Evolutionary conservation across 1,140 invertebrate species (phyloP).

Genomic region (Oncopodura yosiiana): DNA sequence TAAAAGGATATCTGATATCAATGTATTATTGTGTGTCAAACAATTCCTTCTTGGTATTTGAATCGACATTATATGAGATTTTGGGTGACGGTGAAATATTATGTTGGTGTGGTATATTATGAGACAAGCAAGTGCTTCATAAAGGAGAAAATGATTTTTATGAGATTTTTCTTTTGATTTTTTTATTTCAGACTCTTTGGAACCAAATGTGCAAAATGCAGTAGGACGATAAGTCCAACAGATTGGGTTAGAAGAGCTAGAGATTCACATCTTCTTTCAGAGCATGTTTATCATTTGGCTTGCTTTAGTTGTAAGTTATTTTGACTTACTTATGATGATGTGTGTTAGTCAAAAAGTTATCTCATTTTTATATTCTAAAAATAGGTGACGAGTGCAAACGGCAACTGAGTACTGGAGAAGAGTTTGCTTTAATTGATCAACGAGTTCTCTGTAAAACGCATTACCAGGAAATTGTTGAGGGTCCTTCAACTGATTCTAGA

Average conservation of each 20-base stretch:
- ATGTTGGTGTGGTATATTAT: too few species aligned
- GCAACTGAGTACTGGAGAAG: slow-evolving; percentile 92
- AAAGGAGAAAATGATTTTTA: too few species aligned
- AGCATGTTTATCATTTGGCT: slow-evolving; percentile 86
- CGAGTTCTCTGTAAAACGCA: slow-evolving; percentile 60
- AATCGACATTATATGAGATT: too few species aligned
- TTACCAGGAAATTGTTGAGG: slow-evolving; percentile 86
- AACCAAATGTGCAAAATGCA: slow-evolving; percentile 92
- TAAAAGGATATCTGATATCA: too few species aligned
- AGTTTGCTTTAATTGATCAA: slow-evolving; percentile 89
- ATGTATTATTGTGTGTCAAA: too few species aligned
- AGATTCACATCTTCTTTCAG: slow-evolving; percentile 37
- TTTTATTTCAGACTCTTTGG: slow-evolving; percentile 82
- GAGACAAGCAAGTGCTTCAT: too few species aligned
- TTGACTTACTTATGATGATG: too few species aligned
- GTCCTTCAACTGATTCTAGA: slow-evolving; percentile 39
- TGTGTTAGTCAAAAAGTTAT: too few species aligned
- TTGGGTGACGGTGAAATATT: too few species aligned
- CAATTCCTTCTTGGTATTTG: too few species aligned
- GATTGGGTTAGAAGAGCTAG: slow-evolving; percentile 84
- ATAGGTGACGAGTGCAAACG: slow-evolving; percentile 90
- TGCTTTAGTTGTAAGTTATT: slow-evolving; percentile 33
- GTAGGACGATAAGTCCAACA: slow-evolving; percentile 76
- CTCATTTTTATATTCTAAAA: too few species aligned
- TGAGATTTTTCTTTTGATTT: too few species aligned